These are phyloP conservation scores for Anagrus nilaparvatae DNA, from an alignment of 1,140 invertebrate species.

Conservation along the genomic window DNA sequence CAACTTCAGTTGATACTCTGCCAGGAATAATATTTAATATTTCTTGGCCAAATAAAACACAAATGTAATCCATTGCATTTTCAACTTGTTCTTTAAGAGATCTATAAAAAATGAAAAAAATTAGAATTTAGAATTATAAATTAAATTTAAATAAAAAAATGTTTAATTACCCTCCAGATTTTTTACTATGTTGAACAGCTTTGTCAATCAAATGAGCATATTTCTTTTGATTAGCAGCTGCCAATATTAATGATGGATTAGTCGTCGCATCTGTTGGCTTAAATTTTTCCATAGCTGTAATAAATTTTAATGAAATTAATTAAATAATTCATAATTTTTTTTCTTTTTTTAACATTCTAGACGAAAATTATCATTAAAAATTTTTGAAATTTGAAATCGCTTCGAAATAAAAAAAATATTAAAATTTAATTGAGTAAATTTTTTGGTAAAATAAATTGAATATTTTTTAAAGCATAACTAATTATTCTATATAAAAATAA, in stretches of 20 bases:
- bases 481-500: too few species aligned
- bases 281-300: conserved; percentile 87
- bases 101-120: conserved; percentile 34
- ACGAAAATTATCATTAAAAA: too few species aligned
- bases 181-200: conserved; percentile 79
- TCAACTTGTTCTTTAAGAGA: conserved; percentile 59
- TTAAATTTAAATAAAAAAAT: conserved; percentile 4
- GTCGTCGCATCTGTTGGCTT: conserved; percentile 99
- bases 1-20: conserved; percentile 96
- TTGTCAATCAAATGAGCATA: conserved; percentile 83
- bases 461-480: too few species aligned
- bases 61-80: conserved; percentile 84
- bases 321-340: neutral
- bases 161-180: conserved; percentile 49
- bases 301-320: conserved; percentile 10
- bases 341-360: neutral
- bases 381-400: too few species aligned
- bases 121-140: conserved; percentile 4
- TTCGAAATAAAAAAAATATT: too few species aligned
- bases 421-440: too few species aligned
- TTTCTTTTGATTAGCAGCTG: conserved; percentile 83
- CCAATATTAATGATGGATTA: conserved; percentile 94
- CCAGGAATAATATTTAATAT: conserved; percentile 98
- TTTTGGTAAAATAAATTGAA: too few species aligned
- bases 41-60: conserved; percentile 92